Conservation (phyloP, 2,797 vertebrate species). For the Delichon dasypus region DNA sequence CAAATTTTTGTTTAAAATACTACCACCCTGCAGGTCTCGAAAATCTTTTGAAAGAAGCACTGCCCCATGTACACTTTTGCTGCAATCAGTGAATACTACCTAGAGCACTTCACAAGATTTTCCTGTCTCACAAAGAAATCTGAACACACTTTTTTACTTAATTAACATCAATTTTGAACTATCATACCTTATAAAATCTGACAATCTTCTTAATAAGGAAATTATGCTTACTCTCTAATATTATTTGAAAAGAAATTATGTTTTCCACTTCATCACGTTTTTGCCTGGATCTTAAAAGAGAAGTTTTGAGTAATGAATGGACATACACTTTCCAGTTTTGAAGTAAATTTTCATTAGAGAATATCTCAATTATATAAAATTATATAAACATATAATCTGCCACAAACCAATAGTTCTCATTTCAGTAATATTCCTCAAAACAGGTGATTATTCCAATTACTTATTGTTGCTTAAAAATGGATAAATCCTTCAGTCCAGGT, state of each 20-base stretch:
- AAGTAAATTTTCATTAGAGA: not conserved
- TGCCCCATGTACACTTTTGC: not conserved
- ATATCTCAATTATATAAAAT: not conserved
- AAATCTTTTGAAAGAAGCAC: not conserved
- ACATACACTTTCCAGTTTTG: not conserved
- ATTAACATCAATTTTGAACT: not conserved
- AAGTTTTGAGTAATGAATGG: not conserved
- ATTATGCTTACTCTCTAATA: not conserved
- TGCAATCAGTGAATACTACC: not conserved
- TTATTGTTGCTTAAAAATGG: not conserved
- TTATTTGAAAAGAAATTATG: not conserved
- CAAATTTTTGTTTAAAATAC: not conserved
- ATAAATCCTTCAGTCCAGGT: not conserved
- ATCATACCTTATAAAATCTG: not conserved
- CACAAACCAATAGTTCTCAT: not conserved
- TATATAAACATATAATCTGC: not conserved
- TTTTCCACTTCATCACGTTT: not conserved
- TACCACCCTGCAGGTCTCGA: not conserved
- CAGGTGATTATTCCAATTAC: not conserved
- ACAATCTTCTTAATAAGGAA: not conserved
- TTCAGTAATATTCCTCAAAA: not conserved
- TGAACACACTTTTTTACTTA: not conserved
- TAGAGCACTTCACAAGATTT: not conserved
- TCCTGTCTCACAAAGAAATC: not conserved
- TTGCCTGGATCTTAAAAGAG: not conserved